Base-by-base conservation (phyloP, 1,140 invertebrate genomes). In the Sycophila sp. region DNA sequence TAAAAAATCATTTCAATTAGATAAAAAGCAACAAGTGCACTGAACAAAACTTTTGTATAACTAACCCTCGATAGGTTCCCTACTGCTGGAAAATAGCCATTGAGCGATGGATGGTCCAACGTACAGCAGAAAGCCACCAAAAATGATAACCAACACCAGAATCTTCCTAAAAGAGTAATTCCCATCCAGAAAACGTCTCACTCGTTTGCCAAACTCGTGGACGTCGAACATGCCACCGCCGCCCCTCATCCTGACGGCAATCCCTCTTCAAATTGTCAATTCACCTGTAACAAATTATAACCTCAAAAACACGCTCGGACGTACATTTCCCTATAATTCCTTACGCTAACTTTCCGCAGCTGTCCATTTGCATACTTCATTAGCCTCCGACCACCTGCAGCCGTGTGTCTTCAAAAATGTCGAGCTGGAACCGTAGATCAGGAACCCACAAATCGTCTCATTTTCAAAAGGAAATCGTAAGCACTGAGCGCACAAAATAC, bases 101-200 rank as follows among this genome's bases (percentile, higher is more conserved):
- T 89, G 88, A 77, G 90, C 86, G 26, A 92, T 78, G 34, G 86
- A 84, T 40, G 91, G 90, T 36, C 90, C 90, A 60, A 92, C 80
- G 74, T 93, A 92, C 28, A 93, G 83, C 26, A 93, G 78, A 38
- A 92, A 79, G 36, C 88, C 88, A 75, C 90, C 88, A 53, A 89
- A 80, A 36, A 91, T 79, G 8, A 92, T 77, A 10, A 91, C 71
- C 59, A 92, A 68, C 51, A 93, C 73, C 72, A 93, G 87, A 51
- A 92, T 77, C 75, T 90, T 91, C 63, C 91, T 88, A 79, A 90
- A 90, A 1, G 91, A 92, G 71, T 88, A 85, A 76, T 89, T 90
- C 17, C 89, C 88, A 67, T 91, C 90, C 26, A 87, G 78, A 22
- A 90, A 73, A 70, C 90, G 85, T 76, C 90, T 87, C 49, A 91